Conservation (phyloP, 1,140 invertebrate species). For the Drusus annulatus region DNA sequence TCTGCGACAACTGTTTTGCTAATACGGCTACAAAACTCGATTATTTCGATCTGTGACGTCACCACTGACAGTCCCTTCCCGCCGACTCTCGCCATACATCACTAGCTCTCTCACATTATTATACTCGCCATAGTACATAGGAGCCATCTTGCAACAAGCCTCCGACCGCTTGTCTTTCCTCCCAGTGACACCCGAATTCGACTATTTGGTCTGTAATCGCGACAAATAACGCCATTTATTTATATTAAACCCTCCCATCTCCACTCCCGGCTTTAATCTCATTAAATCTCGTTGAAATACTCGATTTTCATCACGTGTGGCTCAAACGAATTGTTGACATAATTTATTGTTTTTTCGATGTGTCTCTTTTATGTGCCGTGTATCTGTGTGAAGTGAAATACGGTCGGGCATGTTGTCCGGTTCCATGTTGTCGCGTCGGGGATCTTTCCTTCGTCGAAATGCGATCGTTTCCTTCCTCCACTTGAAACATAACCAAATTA, state of each 20-base stretch:
- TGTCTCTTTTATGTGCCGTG: constrained; percentile 46
- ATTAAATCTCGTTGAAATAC: neutral
- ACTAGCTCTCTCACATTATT: constrained; percentile 42
- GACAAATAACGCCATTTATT: constrained; percentile 49
- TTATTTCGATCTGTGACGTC: no score
- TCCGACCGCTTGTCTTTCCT: constrained; percentile 51
- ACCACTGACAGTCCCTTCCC: neutral
- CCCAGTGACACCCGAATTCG: constrained; percentile 48
- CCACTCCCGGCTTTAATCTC: no score
- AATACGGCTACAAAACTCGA: no score
- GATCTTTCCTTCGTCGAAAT: neutral
- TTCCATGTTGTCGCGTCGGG: constrained; percentile 25
- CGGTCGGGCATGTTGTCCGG: constrained; percentile 36
- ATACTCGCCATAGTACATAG: constrained; percentile 25
- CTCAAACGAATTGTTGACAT: constrained; percentile 50
- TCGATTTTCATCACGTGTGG: constrained; percentile 40
- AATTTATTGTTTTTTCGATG: constrained; percentile 51
- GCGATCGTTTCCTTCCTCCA: neutral
- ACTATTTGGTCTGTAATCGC: constrained; percentile 48
- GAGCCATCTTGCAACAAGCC: constrained; percentile 51
- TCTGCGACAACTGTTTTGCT: no score
- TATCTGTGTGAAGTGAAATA: constrained; percentile 48
- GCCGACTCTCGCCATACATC: neutral
- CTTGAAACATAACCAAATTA: constrained; percentile 14
- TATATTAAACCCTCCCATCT: no score